Evolutionary conservation across 92 coral and sea anemone species (phyloP), one percentile per base, ranked within the genome.

Genomic region (Heteractis magnifica): DNA sequence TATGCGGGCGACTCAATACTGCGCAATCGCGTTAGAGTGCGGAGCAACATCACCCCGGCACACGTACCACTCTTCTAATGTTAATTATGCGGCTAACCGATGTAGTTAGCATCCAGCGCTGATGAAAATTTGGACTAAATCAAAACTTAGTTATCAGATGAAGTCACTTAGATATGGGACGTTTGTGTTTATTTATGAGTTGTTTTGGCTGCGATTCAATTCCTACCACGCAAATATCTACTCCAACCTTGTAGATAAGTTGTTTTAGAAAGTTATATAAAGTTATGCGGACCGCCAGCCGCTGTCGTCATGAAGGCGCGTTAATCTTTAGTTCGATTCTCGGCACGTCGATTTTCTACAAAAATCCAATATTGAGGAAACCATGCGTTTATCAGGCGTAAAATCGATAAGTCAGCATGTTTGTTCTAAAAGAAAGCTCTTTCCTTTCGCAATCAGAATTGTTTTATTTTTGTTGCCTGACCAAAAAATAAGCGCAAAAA

Each of bases 161-260:
- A 26, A 68, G 49, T 26, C 18, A 18, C 19, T 12, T 68, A 26
- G 73, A 78, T 23, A 52, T 6, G 20, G 1, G 14, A 49, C 49
- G 34, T 15, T 74, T 49, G 13, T 49, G 13, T 16, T 15, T 6
- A 26, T 34, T 34, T 34, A 1, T 34, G 44, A 49, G 21, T 6
- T 49, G 51, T 70, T 68, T 81, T 81, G 84, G 84, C 84, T 19
- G 41, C 20, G 84, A 21, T 51, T 81, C 84, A 81, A 81, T 56
- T 81, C 59, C 79, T 41, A 23, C 77, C 55, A 65, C 19, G 76
- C 56, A 55, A 50, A 68, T 51, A 68, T 74, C 41, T 62, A 14
- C 56, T 81, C 84, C 84, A 68, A 48, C 84, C 55, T 49, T 49
- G 84, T 68, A 21, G 13, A 15, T 81, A 81, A 70, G 55, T 70